Percentiles rank a stretch among this genome's conserved stretches.
Evolutionary conservation across 2,113 vertebrate genomes (phyloP).

Genomic region (Lepisosteus oculatus): DNA sequence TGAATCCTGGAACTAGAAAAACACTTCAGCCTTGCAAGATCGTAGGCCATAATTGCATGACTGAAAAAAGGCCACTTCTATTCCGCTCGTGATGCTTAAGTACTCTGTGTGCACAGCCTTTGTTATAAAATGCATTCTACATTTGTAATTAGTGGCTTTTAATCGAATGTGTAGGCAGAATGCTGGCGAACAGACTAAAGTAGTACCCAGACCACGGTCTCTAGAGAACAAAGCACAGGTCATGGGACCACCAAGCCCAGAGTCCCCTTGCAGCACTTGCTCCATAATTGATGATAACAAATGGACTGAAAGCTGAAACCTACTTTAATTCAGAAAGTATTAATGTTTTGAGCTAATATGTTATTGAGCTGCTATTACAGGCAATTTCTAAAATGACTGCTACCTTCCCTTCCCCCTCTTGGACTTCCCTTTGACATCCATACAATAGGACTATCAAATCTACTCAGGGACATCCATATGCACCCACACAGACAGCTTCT

Average conservation of each 20-base stretch:
- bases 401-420: neutral
- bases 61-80: too few relatives aligned
- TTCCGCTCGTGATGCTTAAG: too few relatives aligned
- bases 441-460: neutral
- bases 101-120: too few relatives aligned
- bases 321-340: constrained; percentile 2
- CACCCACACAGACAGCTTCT: constrained; percentile 22
- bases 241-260: neutral
- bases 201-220: neutral
- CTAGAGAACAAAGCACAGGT: neutral
- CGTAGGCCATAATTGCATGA: too few relatives aligned
- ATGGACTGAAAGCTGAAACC: constrained; percentile 18
- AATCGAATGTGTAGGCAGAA: too few relatives aligned
- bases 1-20: too few relatives aligned
- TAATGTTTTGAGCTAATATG: neutral
- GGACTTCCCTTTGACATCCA: neutral
- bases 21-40: too few relatives aligned
- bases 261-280: constrained; percentile 1
- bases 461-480: constrained; percentile 18
- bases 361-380: neutral
- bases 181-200: too few relatives aligned
- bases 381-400: constrained; percentile 4
- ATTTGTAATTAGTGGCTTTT: too few relatives aligned
- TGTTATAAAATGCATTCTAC: too few relatives aligned
- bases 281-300: constrained; percentile 22